Base-by-base conservation (phyloP, 2,113 vertebrate genomes). In the Xyrauchen texanus region DNA sequence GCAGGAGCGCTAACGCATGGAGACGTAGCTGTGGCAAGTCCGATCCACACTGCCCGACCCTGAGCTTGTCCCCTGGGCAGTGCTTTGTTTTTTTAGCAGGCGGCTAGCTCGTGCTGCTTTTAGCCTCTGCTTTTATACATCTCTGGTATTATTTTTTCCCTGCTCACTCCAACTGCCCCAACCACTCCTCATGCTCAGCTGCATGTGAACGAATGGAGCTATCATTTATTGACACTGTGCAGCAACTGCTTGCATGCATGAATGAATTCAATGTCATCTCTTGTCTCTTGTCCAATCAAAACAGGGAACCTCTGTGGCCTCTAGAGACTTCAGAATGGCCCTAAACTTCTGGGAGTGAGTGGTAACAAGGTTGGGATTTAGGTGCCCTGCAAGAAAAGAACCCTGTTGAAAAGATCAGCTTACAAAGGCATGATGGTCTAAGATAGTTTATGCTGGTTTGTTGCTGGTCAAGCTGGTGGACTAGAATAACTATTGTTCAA, bases 1-100 rank as follows among this genome's bases (percentile, higher is more conserved):
- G 82, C 85, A 79, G 79, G 81, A 83, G 81, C 66, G 76, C 79
- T 85, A 81, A 81, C 68, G 83, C 73, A 78, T 79, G 65, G 82
- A 86, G 85, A 83, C 83, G 80, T 73, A 81, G 79, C 85, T 86
- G 87, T 57, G 85, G 84, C 73, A 66, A 81, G 81, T 78, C 70
- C 77, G 67, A 69, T 78, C 81, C 79, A 77, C 76, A 67, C 80
- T 82, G 84, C 74, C 85, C 74, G 84, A 83, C 84, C 81, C 76
- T 72, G 79, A 45, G 73, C 84, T 77, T 86, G 84, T 90, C 88
- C 87, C 88, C 88, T 88, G 91, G 90, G 85, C 89, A 86, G 85
- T 62, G 85, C 88, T 92, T 90, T 93, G 92, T 93, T 93, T 91
- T 91, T 92, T 92, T 92, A 92, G 91, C 90, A 82, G 88, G 90